Percentiles rank a stretch among this genome's conserved stretches.
These are phyloP conservation scores for Halictus rubicundus DNA, from an alignment of 1,140 invertebrate genomes.

Conservation along the genomic window DNA sequence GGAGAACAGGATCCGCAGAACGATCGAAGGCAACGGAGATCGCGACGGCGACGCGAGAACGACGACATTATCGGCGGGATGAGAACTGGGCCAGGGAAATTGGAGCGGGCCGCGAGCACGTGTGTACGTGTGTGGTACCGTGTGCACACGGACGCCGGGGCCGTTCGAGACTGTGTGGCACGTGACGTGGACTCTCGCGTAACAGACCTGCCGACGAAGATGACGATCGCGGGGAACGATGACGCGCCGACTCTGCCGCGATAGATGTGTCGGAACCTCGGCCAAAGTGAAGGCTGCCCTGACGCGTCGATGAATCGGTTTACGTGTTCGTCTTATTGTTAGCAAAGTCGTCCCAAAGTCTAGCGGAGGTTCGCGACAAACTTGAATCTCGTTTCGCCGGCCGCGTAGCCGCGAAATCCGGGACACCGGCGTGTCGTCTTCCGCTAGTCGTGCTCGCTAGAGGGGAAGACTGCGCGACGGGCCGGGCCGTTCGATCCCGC, in stretches of 20 bases:
- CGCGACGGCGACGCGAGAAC: conserved; percentile 18
- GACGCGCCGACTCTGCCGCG: conserved; percentile 37
- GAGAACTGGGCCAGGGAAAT: not conserved
- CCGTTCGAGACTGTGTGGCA: not conserved
- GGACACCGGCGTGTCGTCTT: not conserved
- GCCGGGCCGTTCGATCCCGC: not conserved
- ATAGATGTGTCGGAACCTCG: conserved; percentile 70
- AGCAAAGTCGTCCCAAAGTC: conserved; percentile 65
- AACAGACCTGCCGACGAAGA: conserved; percentile 12
- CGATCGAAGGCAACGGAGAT: conserved; percentile 20
- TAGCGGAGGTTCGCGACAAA: conserved; percentile 77
- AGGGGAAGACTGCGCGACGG: conserved; percentile 49
- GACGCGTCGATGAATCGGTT: conserved; percentile 18
- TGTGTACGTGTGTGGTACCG: not conserved
- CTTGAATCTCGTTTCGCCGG: not conserved
- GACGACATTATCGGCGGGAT: not conserved
- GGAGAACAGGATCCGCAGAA: not conserved
- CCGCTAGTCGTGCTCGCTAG: not conserved
- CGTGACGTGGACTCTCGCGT: not conserved
- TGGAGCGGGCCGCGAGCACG: not conserved
- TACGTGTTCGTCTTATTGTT: not conserved
- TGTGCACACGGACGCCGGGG: not conserved
- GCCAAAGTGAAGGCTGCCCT: conserved; percentile 71
- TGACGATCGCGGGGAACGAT: conserved; percentile 44
- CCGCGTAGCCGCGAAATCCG: not conserved